A percentile compares a stretch with the other conserved stretches of the same genome.
Evolutionary conservation across 2,113 vertebrate genomes (phyloP).

Genomic region (Ciconia maguari): DNA sequence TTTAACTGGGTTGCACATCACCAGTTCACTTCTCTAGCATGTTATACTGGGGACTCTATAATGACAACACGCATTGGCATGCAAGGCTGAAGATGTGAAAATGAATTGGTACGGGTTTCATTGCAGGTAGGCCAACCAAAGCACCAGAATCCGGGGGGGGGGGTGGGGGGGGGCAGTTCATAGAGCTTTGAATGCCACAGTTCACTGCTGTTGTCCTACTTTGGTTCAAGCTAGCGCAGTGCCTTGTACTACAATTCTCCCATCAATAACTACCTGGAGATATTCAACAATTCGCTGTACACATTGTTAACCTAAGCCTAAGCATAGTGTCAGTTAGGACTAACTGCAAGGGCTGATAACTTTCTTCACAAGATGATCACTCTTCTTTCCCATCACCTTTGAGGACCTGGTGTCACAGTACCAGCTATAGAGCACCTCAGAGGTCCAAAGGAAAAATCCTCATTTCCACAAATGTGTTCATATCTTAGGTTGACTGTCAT

Average conservation of each 20-base stretch:
- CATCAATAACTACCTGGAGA: background rate
- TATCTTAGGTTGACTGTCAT: background rate
- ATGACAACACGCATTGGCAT: accelerated
- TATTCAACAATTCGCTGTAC: background rate
- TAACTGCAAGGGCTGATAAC: background rate
- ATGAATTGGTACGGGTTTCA: background rate
- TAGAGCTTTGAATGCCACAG: background rate
- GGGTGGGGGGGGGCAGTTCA: background rate
- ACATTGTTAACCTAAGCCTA: background rate
- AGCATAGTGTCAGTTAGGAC: background rate
- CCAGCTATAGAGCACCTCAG: background rate
- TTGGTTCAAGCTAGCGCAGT: background rate
- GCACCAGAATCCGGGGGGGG: background rate
- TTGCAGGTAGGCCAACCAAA: background rate
- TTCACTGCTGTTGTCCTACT: background rate
- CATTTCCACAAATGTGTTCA: background rate
- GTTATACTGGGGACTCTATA: too few relatives aligned
- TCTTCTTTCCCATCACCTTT: background rate
- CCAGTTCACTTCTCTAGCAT: background rate
- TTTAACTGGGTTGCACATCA: background rate
- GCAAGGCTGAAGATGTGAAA: background rate
- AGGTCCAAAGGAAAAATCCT: background rate
- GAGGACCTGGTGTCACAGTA: background rate
- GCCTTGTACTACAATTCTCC: background rate
- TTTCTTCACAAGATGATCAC: background rate